Base-by-base conservation (phyloP, 1,140 invertebrate genomes). In the Pseudomyrmex flavicornis region DNA sequence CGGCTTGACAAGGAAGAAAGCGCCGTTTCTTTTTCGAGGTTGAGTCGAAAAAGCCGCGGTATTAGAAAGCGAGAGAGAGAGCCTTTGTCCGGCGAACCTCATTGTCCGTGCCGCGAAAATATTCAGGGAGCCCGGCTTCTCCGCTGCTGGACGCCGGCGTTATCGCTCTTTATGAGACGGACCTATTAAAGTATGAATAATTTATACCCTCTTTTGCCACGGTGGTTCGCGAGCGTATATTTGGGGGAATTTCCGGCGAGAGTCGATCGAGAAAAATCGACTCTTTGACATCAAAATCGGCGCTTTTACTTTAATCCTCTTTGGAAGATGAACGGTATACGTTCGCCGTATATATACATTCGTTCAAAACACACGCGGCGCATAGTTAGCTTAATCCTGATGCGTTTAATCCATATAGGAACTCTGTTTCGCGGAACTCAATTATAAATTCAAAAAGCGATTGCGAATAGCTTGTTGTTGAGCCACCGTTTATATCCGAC, bases 111-210 rank as follows among this genome's bases (percentile, higher is more conserved):
- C 17, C 44, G 74, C 54, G 84, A 86, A 89, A 88, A 89, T 80
- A 86, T 89, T 88, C 77, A 61, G 52, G 52, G 69, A 68, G 56
- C 73, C 59, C 50, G 50, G 50, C 50, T 52, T 52, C 50, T 59
- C 65, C 56, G 50, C 62, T 77, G 74, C 70, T 83, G 77, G 58
- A 85, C 84, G 66, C 44, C 35, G 52, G 52, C 58, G 73, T 76
- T 88, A 88, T 88, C 77, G 62, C 59, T 72, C 56, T 86, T 74
- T 69, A 86, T 85, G 80, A 76, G 74, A 61, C 22, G 22, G 69
- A 56, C 50, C 84, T 84, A 88, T 89, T 89, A 86, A 88, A 68
- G n/a, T 82, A 86, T 86, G 88, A 85, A 88, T 86, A 80, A 89
- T 89, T 89, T 85, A 88, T 86, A 63, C 15, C 35, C 35, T 52